Evolutionary conservation across 2,888 invertebrate genomes (phyloP).

Genomic region (Opisthograptis luteolata): DNA sequence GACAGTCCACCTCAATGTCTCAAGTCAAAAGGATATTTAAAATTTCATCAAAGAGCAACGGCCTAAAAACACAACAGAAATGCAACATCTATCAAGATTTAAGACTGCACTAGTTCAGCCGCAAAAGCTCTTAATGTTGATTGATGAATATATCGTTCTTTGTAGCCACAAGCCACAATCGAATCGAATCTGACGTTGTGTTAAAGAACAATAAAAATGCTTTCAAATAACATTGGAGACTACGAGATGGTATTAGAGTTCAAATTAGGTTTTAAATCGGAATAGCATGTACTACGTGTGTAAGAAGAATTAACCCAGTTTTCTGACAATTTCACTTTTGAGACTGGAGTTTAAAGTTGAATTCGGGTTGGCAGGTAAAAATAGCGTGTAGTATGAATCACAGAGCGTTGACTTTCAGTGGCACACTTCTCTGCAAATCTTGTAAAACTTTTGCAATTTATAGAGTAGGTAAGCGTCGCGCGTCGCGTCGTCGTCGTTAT

Average conservation of each 20-base stretch:
- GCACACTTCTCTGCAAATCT: slow-evolving; percentile 40
- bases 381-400: slow-evolving; percentile 38
- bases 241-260: slow-evolving; percentile 18
- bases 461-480: background rate
- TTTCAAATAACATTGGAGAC: slow-evolving; percentile 4
- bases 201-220: slow-evolving; percentile 6
- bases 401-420: slow-evolving; percentile 42
- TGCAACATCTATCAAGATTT: slow-evolving; percentile 18
- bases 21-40: too few relatives aligned
- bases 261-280: slow-evolving; percentile 12
- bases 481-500: background rate
- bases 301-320: slow-evolving; percentile 1
- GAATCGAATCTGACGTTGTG: slow-evolving; percentile 15
- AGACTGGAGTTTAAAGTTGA: slow-evolving; percentile 12
- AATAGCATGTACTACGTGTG: slow-evolving; percentile 1
- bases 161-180: slow-evolving; percentile 18
- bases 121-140: slow-evolving; percentile 28
- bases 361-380: slow-evolving; percentile 22
- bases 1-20: too few relatives aligned
- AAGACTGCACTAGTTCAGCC: slow-evolving; percentile 14
- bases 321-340: slow-evolving; percentile 19
- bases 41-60: slow-evolving; percentile 1
- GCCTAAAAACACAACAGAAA: slow-evolving; percentile 16
- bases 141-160: slow-evolving; percentile 29
- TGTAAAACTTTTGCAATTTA: slow-evolving; percentile 25